A percentile compares a stretch with the other conserved stretches of the same genome.
Evolutionary conservation across 2,888 invertebrate species (phyloP).

Genomic region (Adelognathus sp.): DNA sequence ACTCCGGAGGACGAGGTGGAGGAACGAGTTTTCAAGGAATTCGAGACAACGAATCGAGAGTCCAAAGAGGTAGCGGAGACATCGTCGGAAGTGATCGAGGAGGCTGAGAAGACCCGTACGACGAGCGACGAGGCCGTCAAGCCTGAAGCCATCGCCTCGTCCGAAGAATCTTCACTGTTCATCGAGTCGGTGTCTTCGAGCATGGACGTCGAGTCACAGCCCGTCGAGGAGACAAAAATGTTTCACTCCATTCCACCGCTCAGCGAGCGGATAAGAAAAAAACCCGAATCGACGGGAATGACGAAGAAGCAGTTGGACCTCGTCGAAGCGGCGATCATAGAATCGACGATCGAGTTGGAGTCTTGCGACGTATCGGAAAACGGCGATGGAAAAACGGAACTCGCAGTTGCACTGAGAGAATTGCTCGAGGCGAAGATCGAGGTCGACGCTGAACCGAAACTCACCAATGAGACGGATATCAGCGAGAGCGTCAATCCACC

Average conservation of each 20-base stretch:
- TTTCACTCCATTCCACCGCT: constrained; percentile 77
- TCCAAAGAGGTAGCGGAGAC: constrained; percentile 26
- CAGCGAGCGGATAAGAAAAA: constrained; percentile 78
- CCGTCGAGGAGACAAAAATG: constrained; percentile 67
- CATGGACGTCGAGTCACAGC: constrained; percentile 69
- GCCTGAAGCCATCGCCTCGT: constrained; percentile 56
- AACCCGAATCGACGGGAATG: constrained; percentile 66
- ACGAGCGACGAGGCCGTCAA: constrained; percentile 50
- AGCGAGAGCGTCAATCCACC: constrained; percentile 62
- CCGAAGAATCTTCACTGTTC: constrained; percentile 73
- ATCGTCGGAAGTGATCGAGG: constrained; percentile 40
- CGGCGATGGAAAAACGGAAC: constrained; percentile 71
- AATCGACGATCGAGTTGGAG: constrained; percentile 76
- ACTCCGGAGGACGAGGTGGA: constrained; percentile 52
- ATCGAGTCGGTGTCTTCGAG: constrained; percentile 72
- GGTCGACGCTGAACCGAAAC: constrained; percentile 61
- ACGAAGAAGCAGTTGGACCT: constrained; percentile 74
- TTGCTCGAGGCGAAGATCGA: constrained; percentile 76
- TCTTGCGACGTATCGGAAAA: constrained; percentile 64
- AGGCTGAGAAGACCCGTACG: background rate
- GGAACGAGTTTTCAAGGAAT: constrained; percentile 70
- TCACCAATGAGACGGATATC: constrained; percentile 36
- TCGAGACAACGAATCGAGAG: constrained; percentile 61
- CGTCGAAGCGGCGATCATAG: constrained; percentile 77
- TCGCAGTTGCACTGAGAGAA: constrained; percentile 75